Evolutionary conservation across 2,888 invertebrate species (phyloP), one percentile per base, ranked within the genome.

Genomic region (Orchesellides sinensis): DNA sequence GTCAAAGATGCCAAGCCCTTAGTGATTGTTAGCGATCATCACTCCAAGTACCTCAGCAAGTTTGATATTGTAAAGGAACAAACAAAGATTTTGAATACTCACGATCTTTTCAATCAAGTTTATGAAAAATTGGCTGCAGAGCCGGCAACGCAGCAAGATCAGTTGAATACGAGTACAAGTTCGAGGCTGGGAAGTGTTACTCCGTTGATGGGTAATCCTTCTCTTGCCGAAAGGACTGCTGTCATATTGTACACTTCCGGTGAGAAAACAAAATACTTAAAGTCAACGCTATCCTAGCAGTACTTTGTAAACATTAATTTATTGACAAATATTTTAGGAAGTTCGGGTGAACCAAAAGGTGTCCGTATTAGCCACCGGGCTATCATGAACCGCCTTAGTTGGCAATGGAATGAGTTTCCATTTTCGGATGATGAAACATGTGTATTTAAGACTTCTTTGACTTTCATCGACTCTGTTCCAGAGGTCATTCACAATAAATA

Each of bases 391-490:
- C 93, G 97, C 0, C 92, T 97, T 19, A 93, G 93, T 89, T 97
- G 97, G 96, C 97, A 97, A 90, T 97, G 96, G 93, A 92, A 93
- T 17, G 92, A 92, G 0, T 94, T 97, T 89, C 96, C 97, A 0
- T 97, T 93, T 90, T 89, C 91, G 0, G 91, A 92, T 0, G 95
- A 96, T 89, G 91, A 92, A 8, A 92, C 92, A 2, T 95, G 96
- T 88, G 94, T 96, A 0, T 97, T 97, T 91, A 97, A 97, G 90
- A 97, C 97, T 0, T 95, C 97, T 0, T 90, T 97, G 19, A 97
- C 97, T 0, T 98, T 97, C 89, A 96, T 97, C 2, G 97, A 97
- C 90, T 95, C 96, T 0, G 94, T 96, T 8, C 35, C 86, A 14
- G 88, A 88, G 61, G 83, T 83, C 40, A 73, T 17, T 3, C 14